Percentiles rank a stretch among this genome's conserved stretches.
These are phyloP conservation scores for Salpingus planirostris DNA, from an alignment of 2,888 invertebrate genomes.

Conservation along the genomic window DNA sequence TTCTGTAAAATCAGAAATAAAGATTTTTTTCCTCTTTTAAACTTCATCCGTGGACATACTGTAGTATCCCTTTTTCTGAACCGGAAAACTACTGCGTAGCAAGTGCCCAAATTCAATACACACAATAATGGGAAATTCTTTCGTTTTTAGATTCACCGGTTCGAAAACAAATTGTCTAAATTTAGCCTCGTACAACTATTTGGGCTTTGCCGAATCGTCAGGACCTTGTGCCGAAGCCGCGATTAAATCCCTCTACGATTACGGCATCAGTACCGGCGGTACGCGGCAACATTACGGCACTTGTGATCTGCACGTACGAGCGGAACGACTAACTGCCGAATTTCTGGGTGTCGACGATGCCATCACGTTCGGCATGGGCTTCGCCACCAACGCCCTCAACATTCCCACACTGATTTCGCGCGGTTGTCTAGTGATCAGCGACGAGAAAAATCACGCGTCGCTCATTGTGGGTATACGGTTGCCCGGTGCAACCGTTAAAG, in stretches of 20 bases:
- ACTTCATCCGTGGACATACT: too few relatives aligned
- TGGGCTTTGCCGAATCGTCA: slow-evolving; percentile 84
- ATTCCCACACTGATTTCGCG: slow-evolving; percentile 78
- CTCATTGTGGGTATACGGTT: slow-evolving; percentile 87
- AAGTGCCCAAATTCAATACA: too few relatives aligned
- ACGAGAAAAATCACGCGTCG: slow-evolving; percentile 96
- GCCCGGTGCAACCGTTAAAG: slow-evolving; percentile 74
- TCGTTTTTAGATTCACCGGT: slow-evolving; percentile 68
- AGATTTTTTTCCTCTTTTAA: too few relatives aligned
- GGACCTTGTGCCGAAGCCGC: slow-evolving; percentile 72
- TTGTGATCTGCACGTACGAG: slow-evolving; percentile 62
- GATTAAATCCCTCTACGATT: slow-evolving; percentile 55
- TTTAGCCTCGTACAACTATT: slow-evolving; percentile 96
- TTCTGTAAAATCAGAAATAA: too few relatives aligned
- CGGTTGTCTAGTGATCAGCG: slow-evolving; percentile 84
- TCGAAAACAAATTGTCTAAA: slow-evolving; percentile 78
- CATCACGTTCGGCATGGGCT: slow-evolving; percentile 96
- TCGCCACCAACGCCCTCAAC: slow-evolving; percentile 93
- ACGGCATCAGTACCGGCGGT: slow-evolving; percentile 69
- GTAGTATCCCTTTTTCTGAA: too few relatives aligned
- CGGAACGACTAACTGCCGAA: slow-evolving; percentile 75
- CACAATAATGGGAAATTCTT: slow-evolving; percentile 9
- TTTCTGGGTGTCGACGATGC: slow-evolving; percentile 92
- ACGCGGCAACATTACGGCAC: slow-evolving; percentile 76
- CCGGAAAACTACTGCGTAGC: too few relatives aligned